Conservation (phyloP, 2,888 invertebrate species). For the Aproaerema taeniolella region DNA sequence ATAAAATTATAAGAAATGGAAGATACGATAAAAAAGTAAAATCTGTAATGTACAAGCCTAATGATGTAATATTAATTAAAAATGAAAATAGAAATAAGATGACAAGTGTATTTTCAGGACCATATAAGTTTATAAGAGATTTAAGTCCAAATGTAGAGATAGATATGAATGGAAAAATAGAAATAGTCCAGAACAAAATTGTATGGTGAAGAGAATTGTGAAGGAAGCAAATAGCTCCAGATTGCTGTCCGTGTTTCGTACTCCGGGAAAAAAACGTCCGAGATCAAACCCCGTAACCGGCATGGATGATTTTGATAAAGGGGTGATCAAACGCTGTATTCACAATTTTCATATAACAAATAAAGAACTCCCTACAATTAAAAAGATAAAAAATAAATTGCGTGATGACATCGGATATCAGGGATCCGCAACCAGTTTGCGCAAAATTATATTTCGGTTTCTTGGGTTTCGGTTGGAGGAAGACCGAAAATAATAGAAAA, state of each 20-base stretch:
- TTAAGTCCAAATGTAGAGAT: background rate
- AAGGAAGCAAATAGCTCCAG: conserved; percentile 8
- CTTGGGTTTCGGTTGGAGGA: conserved; percentile 19
- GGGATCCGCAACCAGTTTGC: conserved; percentile 18
- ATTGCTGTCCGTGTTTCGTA: conserved; percentile 10
- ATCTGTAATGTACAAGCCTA: no score
- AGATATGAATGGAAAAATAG: background rate
- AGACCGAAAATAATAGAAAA: conserved; percentile 21
- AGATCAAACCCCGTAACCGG: conserved; percentile 23
- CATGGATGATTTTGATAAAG: conserved; percentile 28
- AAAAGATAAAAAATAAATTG: conserved; percentile 19
- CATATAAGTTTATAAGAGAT: background rate
- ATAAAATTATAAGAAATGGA: no score
- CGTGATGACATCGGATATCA: conserved; percentile 20
- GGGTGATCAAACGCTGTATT: conserved; percentile 30
- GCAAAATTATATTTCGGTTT: conserved; percentile 12
- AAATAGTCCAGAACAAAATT: background rate
- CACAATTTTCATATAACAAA: conserved; percentile 25
- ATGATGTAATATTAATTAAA: no score
- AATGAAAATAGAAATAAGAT: background rate
- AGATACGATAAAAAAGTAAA: no score
- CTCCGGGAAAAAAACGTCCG: conserved; percentile 10
- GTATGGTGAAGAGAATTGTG: conserved; percentile 6
- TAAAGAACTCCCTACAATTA: conserved; percentile 21
- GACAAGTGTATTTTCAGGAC: background rate